These are phyloP conservation scores for Glaucopsyche alexis DNA, from an alignment of 2,888 invertebrate genomes.

Conservation along the genomic window DNA sequence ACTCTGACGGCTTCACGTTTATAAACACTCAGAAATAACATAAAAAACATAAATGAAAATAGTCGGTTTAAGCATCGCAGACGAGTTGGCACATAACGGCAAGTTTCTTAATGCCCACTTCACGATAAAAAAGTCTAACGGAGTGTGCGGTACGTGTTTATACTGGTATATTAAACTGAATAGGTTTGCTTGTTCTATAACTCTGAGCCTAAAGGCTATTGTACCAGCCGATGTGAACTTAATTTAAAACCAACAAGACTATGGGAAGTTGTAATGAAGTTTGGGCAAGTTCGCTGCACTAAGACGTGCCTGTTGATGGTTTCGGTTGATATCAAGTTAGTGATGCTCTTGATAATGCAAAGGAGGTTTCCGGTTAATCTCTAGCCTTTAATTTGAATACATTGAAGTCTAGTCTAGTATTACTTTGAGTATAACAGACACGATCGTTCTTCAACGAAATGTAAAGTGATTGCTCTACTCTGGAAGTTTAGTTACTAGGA, in stretches of 20 bases:
- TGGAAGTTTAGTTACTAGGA: too few relatives aligned
- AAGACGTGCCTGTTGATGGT: conserved; percentile 13
- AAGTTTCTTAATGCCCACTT: conserved; percentile 39
- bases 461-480: too few relatives aligned
- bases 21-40: conserved; percentile 20
- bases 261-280: conserved; percentile 18
- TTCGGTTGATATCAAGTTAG: neutral
- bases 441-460: too few relatives aligned
- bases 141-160: conserved; percentile 12
- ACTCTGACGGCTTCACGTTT: neutral
- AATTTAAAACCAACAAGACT: conserved; percentile 21
- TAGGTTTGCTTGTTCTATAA: neutral
- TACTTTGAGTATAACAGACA: too few relatives aligned
- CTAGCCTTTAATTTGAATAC: neutral
- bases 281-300: neutral
- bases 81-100: conserved; percentile 31
- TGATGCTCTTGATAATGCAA: neutral
- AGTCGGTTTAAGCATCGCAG: conserved; percentile 33
- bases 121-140: conserved; percentile 35
- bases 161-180: conserved; percentile 8
- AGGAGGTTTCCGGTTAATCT: neutral
- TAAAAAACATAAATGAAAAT: conserved; percentile 14
- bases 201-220: neutral
- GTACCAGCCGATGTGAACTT: neutral
- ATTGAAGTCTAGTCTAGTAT: too few relatives aligned